Conservation (phyloP, 1,140 invertebrate genomes). For the Tenebrio molitor region DNA sequence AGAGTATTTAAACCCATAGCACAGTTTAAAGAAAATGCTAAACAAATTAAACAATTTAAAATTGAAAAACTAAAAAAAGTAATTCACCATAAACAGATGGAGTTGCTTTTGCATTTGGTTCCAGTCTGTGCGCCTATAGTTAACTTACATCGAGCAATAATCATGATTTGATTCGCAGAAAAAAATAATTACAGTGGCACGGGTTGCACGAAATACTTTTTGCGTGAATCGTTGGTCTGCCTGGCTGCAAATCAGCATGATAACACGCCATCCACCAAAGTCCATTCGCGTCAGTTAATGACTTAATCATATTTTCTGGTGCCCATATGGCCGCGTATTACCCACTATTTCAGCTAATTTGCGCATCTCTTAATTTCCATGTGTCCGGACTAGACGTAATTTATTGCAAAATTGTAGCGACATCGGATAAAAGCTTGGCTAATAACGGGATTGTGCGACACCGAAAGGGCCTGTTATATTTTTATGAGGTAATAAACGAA, state of each 20-base stretch:
- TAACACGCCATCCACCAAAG: conserved; percentile 11
- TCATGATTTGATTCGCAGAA: neutral
- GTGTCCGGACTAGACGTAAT: conserved; percentile 13
- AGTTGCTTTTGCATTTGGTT: too few relatives aligned
- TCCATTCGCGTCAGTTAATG: conserved; percentile 22
- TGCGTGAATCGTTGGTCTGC: conserved; percentile 6
- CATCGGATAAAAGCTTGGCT: conserved; percentile 5
- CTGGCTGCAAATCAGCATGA: conserved; percentile 27
- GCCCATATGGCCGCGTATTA: conserved; percentile 9
- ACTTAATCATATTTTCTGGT: conserved; percentile 37
- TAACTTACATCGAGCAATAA: too few relatives aligned
- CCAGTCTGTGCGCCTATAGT: too few relatives aligned
- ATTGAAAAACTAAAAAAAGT: too few relatives aligned
- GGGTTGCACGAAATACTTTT: conserved; percentile 27
- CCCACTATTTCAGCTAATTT: conserved; percentile 19
- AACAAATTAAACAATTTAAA: too few relatives aligned
- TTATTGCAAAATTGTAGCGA: conserved; percentile 22
- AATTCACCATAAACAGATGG: too few relatives aligned
- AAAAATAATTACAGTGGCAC: conserved; percentile 30
- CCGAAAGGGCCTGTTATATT: conserved; percentile 9
- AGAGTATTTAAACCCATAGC: too few relatives aligned
- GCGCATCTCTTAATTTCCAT: conserved; percentile 28
- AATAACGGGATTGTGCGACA: conserved; percentile 9
- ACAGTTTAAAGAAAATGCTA: too few relatives aligned
- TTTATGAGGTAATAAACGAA: conserved; percentile 36